Percentiles rank a stretch among this genome's conserved stretches.
These are phyloP conservation scores for Tetramorium simillimum DNA, from an alignment of 1,140 invertebrate species.

Conservation along the genomic window DNA sequence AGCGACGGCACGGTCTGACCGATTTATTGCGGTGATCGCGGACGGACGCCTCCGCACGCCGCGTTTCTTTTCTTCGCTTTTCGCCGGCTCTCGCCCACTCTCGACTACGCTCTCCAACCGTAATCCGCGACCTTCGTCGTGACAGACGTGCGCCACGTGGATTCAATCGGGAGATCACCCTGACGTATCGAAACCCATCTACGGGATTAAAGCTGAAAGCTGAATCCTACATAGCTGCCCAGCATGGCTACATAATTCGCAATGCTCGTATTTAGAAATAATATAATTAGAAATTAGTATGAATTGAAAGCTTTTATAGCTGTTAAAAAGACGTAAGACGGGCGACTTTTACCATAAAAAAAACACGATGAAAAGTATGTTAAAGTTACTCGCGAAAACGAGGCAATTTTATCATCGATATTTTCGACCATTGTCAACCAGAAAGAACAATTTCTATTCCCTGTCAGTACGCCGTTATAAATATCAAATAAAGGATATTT, in stretches of 20 bases:
- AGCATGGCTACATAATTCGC: neutral
- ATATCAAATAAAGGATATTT: neutral
- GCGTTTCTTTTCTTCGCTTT: constrained; percentile 68
- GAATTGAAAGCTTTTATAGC: neutral
- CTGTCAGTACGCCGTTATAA: neutral
- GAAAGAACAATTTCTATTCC: neutral
- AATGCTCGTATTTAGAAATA: neutral
- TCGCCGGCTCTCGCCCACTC: constrained; percentile 42
- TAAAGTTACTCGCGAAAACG: neutral
- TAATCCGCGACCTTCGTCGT: constrained; percentile 73
- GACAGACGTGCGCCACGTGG: constrained; percentile 66
- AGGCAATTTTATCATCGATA: neutral
- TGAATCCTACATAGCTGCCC: neutral
- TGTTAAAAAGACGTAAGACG: neutral
- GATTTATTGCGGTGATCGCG: constrained; percentile 73
- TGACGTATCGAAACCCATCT: constrained; percentile 40
- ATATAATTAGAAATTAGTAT: neutral
- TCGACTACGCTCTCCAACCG: constrained; percentile 43
- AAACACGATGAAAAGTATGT: neutral
- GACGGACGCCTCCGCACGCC: constrained; percentile 34
- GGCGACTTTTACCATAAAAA: neutral
- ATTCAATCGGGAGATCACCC: constrained; percentile 39
- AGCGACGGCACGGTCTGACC: constrained; percentile 63
- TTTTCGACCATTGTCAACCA: neutral
- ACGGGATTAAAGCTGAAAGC: constrained; percentile 50